Percentiles rank a stretch among this genome's conserved stretches.
These are phyloP conservation scores for Zaprionus tsacasi DNA, from an alignment of 1,140 invertebrate species.

Conservation along the genomic window DNA sequence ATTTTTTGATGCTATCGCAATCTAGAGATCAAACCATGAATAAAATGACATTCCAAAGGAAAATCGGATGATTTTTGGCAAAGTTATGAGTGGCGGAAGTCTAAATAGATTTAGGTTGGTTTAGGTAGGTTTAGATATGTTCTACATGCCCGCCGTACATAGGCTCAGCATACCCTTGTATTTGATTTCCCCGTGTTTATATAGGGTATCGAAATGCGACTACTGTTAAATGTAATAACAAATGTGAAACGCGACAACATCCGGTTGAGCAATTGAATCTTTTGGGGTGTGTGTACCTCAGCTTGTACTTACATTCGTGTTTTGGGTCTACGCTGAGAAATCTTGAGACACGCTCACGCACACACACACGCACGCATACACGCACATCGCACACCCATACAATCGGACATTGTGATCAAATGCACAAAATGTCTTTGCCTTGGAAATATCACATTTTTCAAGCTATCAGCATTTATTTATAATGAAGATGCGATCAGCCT, in stretches of 20 bases:
- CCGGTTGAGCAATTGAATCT: slow-evolving; percentile 47
- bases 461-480: slow-evolving; percentile 78
- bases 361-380: neutral
- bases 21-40: no score
- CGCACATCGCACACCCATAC: slow-evolving; percentile 1
- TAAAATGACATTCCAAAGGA: no score
- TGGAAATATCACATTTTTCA: slow-evolving; percentile 58
- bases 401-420: slow-evolving; percentile 6
- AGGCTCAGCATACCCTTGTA: neutral
- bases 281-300: slow-evolving; percentile 63
- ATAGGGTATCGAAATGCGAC: slow-evolving; percentile 42
- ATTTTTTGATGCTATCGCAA: no score
- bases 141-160: no score
- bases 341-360: slow-evolving; percentile 8
- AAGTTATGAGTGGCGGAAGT: no score
- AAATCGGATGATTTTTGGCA: no score
- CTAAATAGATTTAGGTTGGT: no score
- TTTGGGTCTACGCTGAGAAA: slow-evolving; percentile 3
- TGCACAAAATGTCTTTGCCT: slow-evolving; percentile 62
- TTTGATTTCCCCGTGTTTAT: neutral
- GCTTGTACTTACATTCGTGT: slow-evolving; percentile 18
- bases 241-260: slow-evolving; percentile 57
- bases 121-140: no score
- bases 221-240: slow-evolving; percentile 53
- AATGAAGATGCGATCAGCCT: slow-evolving; percentile 76